A percentile compares a stretch with the other conserved stretches of the same genome.
These are phyloP conservation scores for roundworm (Caenorhabditis elegans) DNA, from an alignment of 1,140 invertebrate genomes.

Conservation along the genomic window DNA sequence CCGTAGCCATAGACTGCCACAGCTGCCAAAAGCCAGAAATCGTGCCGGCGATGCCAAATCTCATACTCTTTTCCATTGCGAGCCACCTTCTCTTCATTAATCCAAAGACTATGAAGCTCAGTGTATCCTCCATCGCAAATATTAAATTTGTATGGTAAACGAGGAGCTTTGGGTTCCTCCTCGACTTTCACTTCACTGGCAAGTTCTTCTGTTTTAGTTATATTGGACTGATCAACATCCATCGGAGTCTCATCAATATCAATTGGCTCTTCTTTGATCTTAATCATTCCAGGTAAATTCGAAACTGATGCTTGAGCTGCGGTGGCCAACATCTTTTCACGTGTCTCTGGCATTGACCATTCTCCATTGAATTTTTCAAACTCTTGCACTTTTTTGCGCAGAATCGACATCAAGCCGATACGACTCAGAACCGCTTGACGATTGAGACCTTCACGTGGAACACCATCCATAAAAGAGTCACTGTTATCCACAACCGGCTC, in stretches of 20 bases:
- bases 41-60: slow-evolving; percentile 94
- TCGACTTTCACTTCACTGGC: neutral
- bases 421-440: slow-evolving; percentile 94
- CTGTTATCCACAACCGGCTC: slow-evolving; percentile 96
- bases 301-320: slow-evolving; percentile 61
- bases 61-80: slow-evolving; percentile 88
- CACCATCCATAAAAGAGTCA: slow-evolving; percentile 96
- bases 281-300: slow-evolving; percentile 70
- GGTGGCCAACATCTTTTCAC: neutral
- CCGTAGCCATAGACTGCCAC: slow-evolving; percentile 97
- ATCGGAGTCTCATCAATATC: slow-evolving; percentile 44
- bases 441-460: slow-evolving; percentile 94
- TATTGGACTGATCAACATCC: slow-evolving; percentile 7
- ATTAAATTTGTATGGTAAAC: slow-evolving; percentile 76
- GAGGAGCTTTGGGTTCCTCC: too few relatives aligned
- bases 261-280: slow-evolving; percentile 67
- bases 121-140: slow-evolving; percentile 99
- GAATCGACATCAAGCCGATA: slow-evolving; percentile 77
- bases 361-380: slow-evolving; percentile 97
- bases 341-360: slow-evolving; percentile 83
- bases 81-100: slow-evolving; percentile 93
- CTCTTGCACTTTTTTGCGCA: slow-evolving; percentile 72
- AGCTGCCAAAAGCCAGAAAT: slow-evolving; percentile 97
- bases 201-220: slow-evolving; percentile 52
- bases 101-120: slow-evolving; percentile 95